phyloP scores from a whole-genome alignment of 1,140 invertebrate species.

The Ericerus pela region DNA sequence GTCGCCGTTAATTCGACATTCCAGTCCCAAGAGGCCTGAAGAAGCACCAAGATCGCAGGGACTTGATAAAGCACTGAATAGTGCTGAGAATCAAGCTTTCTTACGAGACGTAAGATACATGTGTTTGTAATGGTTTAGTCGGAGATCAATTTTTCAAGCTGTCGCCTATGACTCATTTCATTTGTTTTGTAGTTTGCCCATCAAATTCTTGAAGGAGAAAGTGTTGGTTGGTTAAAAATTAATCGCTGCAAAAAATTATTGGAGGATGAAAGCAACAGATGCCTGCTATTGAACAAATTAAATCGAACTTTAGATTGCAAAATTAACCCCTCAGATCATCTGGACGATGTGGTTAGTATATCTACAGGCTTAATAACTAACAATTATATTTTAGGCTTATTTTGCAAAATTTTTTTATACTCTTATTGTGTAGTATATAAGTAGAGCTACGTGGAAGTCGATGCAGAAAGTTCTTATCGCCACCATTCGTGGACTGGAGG shows the following conservation, averaged over 20 bases:
- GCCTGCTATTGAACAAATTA: constrained; percentile 85
- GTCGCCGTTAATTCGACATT: constrained; percentile 77
- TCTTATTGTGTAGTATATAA: constrained; percentile 51
- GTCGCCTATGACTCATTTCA: not conserved
- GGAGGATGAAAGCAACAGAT: constrained; percentile 97
- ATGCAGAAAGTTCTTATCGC: constrained; percentile 85
- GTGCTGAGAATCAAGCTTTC: constrained; percentile 74
- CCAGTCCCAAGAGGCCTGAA: constrained; percentile 38
- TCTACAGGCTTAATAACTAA: not conserved
- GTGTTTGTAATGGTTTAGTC: not conserved
- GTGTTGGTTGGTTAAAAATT: constrained; percentile 90
- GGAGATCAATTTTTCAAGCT: not conserved
- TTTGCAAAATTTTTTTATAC: not conserved
- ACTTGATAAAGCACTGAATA: constrained; percentile 51
- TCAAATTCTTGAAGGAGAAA: constrained; percentile 86
- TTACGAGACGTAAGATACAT: constrained; percentile 53
- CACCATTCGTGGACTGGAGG: constrained; percentile 75
- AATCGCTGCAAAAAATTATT: constrained; percentile 89
- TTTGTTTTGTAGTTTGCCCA: constrained; percentile 54
- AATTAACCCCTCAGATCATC: constrained; percentile 86
- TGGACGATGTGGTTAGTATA: constrained; percentile 85
- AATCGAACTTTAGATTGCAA: constrained; percentile 89
- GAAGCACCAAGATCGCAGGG: constrained; percentile 47
- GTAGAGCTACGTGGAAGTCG: constrained; percentile 85
- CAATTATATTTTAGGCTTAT: constrained; percentile 14